Percentiles rank a stretch among this genome's conserved stretches.
Evolutionary conservation across 2,888 invertebrate species (phyloP).

Genomic region (Drosophila barbarae): DNA sequence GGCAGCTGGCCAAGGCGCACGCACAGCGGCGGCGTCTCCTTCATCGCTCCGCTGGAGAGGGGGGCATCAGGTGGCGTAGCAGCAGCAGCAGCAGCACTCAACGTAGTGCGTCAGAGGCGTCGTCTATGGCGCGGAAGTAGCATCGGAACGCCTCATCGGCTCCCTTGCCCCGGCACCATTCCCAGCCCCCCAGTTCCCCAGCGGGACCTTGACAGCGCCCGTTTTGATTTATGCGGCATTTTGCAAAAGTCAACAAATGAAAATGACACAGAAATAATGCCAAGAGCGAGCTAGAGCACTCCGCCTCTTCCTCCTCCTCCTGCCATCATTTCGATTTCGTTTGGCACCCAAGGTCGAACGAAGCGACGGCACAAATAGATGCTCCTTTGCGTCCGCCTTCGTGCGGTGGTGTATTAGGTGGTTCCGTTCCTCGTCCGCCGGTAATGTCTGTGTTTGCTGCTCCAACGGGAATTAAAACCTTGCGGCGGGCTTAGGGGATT

Average conservation of each 20-base stretch:
- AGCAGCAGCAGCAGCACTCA: neutral
- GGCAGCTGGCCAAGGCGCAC: constrained; percentile 65
- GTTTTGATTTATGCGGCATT: constrained; percentile 66
- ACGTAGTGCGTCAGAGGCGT: constrained; percentile 58
- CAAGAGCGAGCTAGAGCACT: constrained; percentile 16
- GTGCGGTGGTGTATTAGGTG: neutral
- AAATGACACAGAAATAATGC: constrained; percentile 58
- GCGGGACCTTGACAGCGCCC: constrained; percentile 34
- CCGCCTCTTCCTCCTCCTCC: neutral
- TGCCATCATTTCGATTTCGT: constrained; percentile 22
- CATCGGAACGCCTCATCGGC: constrained; percentile 9
- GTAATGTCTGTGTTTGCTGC: neutral
- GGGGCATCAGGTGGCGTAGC: constrained; percentile 44
- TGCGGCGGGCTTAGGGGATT: neutral
- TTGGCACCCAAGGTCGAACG: constrained; percentile 25
- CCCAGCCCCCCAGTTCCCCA: constrained; percentile 2
- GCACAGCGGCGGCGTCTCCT: constrained; percentile 41
- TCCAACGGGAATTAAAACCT: constrained; percentile 2
- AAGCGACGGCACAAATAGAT: constrained; percentile 17
- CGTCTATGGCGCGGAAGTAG: constrained; percentile 54
- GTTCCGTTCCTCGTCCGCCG: neutral
- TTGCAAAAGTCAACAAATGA: constrained; percentile 69
- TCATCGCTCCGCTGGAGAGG: constrained; percentile 2
- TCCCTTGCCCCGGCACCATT: neutral
- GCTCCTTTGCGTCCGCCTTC: neutral